Conservation (phyloP, 1,140 invertebrate genomes). For the Ridgeia piscesae region DNA sequence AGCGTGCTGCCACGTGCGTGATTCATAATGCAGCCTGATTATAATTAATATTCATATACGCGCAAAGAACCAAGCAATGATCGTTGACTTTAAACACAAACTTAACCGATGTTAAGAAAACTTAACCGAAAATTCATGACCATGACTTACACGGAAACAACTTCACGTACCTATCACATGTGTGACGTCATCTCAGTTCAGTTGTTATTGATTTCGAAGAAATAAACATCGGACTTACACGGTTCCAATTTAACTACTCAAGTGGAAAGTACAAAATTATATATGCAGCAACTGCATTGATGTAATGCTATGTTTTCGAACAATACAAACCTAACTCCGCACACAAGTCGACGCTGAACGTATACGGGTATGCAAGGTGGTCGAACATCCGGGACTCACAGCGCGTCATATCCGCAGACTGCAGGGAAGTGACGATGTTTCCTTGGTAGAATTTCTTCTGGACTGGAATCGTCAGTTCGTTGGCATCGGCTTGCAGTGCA, state of each 20-base stretch:
- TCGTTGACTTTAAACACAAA: no score
- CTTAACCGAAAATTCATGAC: no score
- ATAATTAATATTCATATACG: no score
- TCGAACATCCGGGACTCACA: not conserved
- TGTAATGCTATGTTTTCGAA: not conserved
- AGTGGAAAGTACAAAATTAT: not conserved
- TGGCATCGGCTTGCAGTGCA: not conserved
- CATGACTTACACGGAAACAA: no score
- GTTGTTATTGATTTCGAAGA: no score
- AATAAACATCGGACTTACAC: no score
- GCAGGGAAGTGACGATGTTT: not conserved
- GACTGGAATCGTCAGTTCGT: not conserved
- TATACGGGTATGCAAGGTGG: not conserved
- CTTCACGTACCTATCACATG: no score
- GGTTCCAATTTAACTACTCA: not conserved
- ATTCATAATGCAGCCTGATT: no score
- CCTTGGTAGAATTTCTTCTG: not conserved
- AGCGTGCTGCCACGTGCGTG: no score
- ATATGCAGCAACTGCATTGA: not conserved
- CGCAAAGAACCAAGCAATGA: no score
- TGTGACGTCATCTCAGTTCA: no score
- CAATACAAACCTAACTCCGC: not conserved
- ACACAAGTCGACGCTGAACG: not conserved
- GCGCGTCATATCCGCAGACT: not conserved
- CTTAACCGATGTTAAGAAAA: no score